Evolutionary conservation across 2,888 invertebrate species (phyloP), one percentile per base, ranked within the genome.

Genomic region (Argynnis bischoffii): DNA sequence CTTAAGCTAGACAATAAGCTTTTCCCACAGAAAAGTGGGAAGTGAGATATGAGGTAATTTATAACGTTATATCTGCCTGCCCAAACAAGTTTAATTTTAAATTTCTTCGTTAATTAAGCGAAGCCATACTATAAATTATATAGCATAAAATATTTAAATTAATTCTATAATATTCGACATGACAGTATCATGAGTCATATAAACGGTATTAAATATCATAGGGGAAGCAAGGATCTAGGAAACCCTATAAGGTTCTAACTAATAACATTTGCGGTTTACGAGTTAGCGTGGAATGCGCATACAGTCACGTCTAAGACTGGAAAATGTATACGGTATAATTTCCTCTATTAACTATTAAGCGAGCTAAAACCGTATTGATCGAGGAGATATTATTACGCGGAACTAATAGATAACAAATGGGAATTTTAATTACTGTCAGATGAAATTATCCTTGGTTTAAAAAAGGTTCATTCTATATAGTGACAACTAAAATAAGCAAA

Each of bases 141-240:
- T 53, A 15, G 14, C 31, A 54, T 53, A 51, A 41, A 21, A 55
- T 59, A 66, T 63, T 69, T 57, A 55, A 59, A 63, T 69, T 47
- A 54, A 66, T 55, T 53, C 41, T 26, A 63, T 47, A 18, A 55
- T 41, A 56, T 63, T 63, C 59, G 15, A 15, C 13, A 63, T 59
- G 59, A 69, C 69, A 63, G 31, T n/a, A 57, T 63, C 11, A 18
- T 63, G 63, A 69, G 31, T 66, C 63, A 66, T 18, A 21, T 61
- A 53, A 51, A 53, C 18, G 6, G 57, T 63, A 50, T 66, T 63
- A 26, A 63, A 69, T 60, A 59, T 59, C 55, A 66, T 66, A 66
- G 72, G 76, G 76, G 75, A 75, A 74, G 74, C 74, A 74, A 69
- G 72, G 69, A 72, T 73, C 73, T 72, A 67, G 73, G 73, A 72